Evolutionary conservation across 2,888 invertebrate genomes (phyloP), one percentile per base, ranked within the genome.

Genomic region (Tillus elongatus): DNA sequence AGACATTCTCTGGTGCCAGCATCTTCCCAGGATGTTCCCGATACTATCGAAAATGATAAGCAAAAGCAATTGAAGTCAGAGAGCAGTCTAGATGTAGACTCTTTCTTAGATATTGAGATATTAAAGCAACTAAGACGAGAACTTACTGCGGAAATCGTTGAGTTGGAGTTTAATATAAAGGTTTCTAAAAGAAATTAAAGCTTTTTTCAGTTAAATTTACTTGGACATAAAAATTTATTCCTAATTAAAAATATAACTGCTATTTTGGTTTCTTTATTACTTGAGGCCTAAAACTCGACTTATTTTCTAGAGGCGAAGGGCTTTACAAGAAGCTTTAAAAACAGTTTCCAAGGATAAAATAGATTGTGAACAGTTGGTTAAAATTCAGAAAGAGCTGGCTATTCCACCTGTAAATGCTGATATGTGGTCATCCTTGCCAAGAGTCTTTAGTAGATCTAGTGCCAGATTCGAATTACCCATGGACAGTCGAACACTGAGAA

Each of bases 401-500:
- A 58, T 73, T 3, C 68, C 71, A 0, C 66, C 70, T 0, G 60
- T 70, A 11, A 71, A 74, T 39, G 64, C 73, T 2, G 74, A 75
- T 3, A 69, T 74, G 47, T 76, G 75, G 74, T 64, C 79, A 10
- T 76, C 77, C 47, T 69, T 82, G 46, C 86, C 86, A 0, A 65
- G 86, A 30, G 75, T 79, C n/a, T 86, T 85, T 61, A 78, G 80
- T 0, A 71, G 86, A 27, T 75, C 77, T 26, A 80, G 76, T 44
- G 80, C 82, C 0, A 72, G 82, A 45, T 88, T 88, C 58, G 75
- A 83, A 45, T 64, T 89, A 35, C 84, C 85, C 0, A 71, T 87
- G 42, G 79, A 84, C 52, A 70, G 77, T 35, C 60, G 67, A 31
- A 66, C 66, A 39, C 60, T 80, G 13, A 60, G 63, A 40, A 64